Conservation (phyloP, 2,888 invertebrate genomes). For the Campopleginae sp. region DNA sequence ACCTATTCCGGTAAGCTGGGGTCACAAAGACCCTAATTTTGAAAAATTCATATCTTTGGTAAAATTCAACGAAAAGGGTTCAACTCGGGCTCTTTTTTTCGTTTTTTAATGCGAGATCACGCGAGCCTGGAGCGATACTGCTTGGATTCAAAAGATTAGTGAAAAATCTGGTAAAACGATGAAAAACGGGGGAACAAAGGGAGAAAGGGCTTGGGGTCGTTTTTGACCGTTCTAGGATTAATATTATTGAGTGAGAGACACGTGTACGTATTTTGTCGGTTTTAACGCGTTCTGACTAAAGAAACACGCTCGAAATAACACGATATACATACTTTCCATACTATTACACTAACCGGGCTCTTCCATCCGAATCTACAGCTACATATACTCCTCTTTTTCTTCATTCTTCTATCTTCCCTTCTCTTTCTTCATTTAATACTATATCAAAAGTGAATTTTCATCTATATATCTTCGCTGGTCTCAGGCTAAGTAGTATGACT, state of each 20-base stretch:
- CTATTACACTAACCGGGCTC: conserved; percentile 40
- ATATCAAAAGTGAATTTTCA: conserved; percentile 36
- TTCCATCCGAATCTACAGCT: conserved; percentile 46
- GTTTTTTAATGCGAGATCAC: no score
- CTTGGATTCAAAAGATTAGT: no score
- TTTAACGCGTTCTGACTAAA: conserved; percentile 30
- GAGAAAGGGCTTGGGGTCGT: no score
- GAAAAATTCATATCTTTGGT: no score
- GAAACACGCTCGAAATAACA: conserved; percentile 31
- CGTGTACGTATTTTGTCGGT: conserved; percentile 20
- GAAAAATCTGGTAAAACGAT: no score
- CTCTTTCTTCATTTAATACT: conserved; percentile 16
- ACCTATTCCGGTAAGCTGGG: no score
- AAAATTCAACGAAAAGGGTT: no score
- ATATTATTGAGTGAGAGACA: conserved; percentile 39
- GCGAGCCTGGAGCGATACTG: no score
- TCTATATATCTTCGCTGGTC: conserved; percentile 20
- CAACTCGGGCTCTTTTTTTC: no score
- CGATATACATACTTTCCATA: conserved; percentile 56
- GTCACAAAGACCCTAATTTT: no score
- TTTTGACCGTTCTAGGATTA: no score
- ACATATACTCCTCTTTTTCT: conserved; percentile 11
- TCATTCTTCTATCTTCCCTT: neutral
- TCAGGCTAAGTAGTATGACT: conserved; percentile 2
- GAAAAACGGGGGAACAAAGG: no score